Conservation (phyloP, 2,797 vertebrate genomes). For the Liasis olivaceus region DNA sequence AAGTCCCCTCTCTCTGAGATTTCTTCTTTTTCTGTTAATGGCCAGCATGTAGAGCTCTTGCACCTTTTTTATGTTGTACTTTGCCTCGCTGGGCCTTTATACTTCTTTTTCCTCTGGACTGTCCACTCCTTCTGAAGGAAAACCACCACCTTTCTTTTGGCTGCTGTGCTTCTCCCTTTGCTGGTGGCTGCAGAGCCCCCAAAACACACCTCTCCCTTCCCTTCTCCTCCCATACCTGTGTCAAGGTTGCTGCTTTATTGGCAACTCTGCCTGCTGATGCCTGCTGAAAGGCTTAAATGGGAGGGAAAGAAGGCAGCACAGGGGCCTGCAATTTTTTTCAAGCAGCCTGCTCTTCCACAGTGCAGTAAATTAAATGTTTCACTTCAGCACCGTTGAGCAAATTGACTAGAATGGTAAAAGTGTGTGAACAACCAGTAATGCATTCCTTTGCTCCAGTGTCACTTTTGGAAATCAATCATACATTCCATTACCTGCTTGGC, state of each 20-base stretch:
- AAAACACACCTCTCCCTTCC: neutral
- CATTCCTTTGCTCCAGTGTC: slow-evolving; percentile 56
- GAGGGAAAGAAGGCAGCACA: neutral
- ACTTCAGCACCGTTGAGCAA: slow-evolving; percentile 68
- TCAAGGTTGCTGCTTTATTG: neutral
- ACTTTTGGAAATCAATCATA: slow-evolving; percentile 38
- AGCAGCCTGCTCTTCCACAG: neutral
- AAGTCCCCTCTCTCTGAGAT: neutral
- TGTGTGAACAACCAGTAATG: slow-evolving; percentile 65
- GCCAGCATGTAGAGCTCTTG: neutral
- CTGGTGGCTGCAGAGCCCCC: neutral
- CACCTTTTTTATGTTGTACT: neutral
- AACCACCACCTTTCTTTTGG: neutral
- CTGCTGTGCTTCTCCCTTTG: neutral
- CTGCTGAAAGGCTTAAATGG: neutral
- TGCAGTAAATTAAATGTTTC: slow-evolving; percentile 74
- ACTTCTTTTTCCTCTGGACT: neutral
- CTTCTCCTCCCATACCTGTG: neutral
- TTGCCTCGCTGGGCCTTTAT: neutral
- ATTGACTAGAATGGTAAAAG: slow-evolving; percentile 64
- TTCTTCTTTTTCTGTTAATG: neutral
- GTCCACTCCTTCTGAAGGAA: neutral
- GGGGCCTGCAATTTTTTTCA: neutral
- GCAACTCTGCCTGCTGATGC: neutral
- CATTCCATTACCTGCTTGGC: slow-evolving; percentile 37